A percentile compares a stretch with the other conserved stretches of the same genome.
These are phyloP conservation scores for Zoanthus sociatus DNA, from an alignment of 92 coral and sea anemone species.

Conservation along the genomic window DNA sequence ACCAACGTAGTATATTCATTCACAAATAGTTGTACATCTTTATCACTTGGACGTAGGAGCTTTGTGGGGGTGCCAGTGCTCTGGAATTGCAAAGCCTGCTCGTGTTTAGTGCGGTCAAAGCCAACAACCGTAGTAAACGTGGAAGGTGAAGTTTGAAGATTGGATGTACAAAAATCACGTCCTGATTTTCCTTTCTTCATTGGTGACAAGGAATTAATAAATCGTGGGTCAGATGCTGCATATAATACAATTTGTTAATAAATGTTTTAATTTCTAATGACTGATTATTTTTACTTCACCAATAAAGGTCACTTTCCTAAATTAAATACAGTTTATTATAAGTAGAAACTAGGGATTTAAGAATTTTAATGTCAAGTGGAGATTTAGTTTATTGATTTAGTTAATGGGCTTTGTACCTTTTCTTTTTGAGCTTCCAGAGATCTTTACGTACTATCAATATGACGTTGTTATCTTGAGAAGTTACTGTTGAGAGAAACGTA, in stretches of 20 bases:
- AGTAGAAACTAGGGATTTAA: slow-evolving; percentile 9
- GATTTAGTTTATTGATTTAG: neutral
- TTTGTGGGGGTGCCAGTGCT: neutral
- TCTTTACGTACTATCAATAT: neutral
- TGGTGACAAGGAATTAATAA: slow-evolving; percentile 9
- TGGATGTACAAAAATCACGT: slow-evolving; percentile 16
- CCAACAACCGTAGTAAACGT: slow-evolving; percentile 12
- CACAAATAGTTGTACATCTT: neutral
- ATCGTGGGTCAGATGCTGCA: slow-evolving; percentile 33
- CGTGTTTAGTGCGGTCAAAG: slow-evolving; percentile 6
- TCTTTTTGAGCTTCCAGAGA: neutral
- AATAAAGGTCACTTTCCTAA: slow-evolving; percentile 2
- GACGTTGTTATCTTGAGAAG: slow-evolving; percentile 1
- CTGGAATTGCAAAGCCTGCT: neutral
- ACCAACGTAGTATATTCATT: slow-evolving; percentile 7
- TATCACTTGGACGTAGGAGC: neutral
- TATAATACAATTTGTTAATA: neutral
- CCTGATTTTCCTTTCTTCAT: slow-evolving; percentile 26
- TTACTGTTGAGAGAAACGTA: slow-evolving; percentile 4
- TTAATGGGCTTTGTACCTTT: neutral
- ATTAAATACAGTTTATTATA: neutral
- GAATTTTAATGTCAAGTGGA: slow-evolving; percentile 5
- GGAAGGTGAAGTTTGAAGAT: slow-evolving; percentile 8
- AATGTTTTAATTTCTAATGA: slow-evolving; percentile 1
- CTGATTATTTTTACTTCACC: neutral